phyloP scores from a whole-genome alignment of 1,140 invertebrate genomes.

The Calycopis cecrops region DNA sequence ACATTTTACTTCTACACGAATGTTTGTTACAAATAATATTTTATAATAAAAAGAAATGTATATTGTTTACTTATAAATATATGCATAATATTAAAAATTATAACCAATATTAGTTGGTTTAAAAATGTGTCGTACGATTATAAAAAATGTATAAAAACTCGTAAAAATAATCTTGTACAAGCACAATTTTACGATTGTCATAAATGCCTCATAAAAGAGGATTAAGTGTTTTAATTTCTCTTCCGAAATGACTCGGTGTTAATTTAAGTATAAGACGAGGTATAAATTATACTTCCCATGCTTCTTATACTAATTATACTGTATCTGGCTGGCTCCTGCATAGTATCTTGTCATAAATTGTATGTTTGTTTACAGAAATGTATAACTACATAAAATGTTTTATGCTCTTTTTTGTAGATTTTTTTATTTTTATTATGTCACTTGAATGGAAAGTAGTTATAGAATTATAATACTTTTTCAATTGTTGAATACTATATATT shows the following conservation, averaged over 20 bases:
- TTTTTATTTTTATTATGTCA: too few relatives aligned
- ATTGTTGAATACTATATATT: too few relatives aligned
- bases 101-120: too few relatives aligned
- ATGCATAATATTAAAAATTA: too few relatives aligned
- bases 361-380: conserved; percentile 45
- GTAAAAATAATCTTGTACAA: conserved; percentile 28
- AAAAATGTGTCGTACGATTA: too few relatives aligned
- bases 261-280: conserved; percentile 42
- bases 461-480: too few relatives aligned
- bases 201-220: conserved; percentile 71
- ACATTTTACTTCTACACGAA: too few relatives aligned
- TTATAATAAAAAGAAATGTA: too few relatives aligned
- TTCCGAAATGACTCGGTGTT: conserved; percentile 60
- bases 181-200: conserved; percentile 56
- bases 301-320: conserved; percentile 50
- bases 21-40: too few relatives aligned
- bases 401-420: conserved; percentile 48
- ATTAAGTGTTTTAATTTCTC: conserved; percentile 69
- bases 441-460: too few relatives aligned
- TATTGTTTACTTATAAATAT: too few relatives aligned
- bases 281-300: conserved; percentile 26
- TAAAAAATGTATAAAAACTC: conserved; percentile 6
- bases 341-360: conserved; percentile 50
- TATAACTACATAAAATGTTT: conserved; percentile 26
- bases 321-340: conserved; percentile 48